Evolutionary conservation across 2,113 vertebrate genomes (phyloP), one percentile per base, ranked within the genome.

Genomic region (Riparia riparia): DNA sequence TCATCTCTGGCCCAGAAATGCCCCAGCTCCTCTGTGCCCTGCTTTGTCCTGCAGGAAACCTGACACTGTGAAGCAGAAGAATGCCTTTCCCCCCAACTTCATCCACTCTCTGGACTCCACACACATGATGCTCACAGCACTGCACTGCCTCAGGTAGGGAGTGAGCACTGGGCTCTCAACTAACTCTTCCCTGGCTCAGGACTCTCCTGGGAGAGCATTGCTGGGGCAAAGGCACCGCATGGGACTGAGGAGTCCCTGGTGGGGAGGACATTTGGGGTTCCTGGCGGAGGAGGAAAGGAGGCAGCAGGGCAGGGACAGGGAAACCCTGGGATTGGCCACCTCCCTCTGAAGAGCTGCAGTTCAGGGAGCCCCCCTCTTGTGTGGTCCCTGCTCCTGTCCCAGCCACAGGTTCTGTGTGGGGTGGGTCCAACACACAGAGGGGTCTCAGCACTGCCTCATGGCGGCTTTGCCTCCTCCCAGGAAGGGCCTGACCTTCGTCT

Each of bases 21-120:
- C 32, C 61, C 11, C 89, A 87, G 45, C 69, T 91, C 29, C 51
- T 91, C 41, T 37, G 0, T 58, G n/a, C 65, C 51, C 31, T 0
- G 0, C 47, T 60, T 21, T 70, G 61, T 69, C 66, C 42, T 13
- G 32, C 92, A 99, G 99, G 98, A 99, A 97, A 56, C 99, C 99
- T 5, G 98, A 99, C 89, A 99, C 98, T 0, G 82, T 99, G 86
- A 99, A 99, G 93, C 99, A 99, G 98, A 99, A 99, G 93, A 99
- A 99, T 0, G 99, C 99, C 42, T 99, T 99, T 82, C 99, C 99
- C 0, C 99, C 99, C 32, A 99, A 99, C 96, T 99, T 99, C 97
- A 99, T 99, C 96, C 99, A 99, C 94, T 99, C 99, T 3, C 97
- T 99, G 96, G 99, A 99, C 96, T 99, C 99, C 44, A 99, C 99